Evolutionary conservation across 2,888 invertebrate species (phyloP), one percentile per base, ranked within the genome.

Genomic region (Cacoxenus indagator): DNA sequence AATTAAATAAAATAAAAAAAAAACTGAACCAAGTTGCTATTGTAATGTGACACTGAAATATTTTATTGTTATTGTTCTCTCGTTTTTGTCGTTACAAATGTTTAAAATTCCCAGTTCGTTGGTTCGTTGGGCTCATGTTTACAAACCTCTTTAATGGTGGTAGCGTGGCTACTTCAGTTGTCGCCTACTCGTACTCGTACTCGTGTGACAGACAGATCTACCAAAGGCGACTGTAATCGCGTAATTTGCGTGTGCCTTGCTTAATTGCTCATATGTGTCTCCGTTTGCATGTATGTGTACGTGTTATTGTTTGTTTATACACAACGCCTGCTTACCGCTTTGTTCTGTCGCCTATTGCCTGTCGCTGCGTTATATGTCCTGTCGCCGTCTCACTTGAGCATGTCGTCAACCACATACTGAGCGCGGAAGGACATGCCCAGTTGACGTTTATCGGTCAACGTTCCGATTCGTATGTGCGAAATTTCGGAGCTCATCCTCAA

Each of bases 301-400:
- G n/a, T 19, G 8, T 59, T 17, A 5, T n/a, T 59, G 24, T 71
- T 73, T 82, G 82, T 81, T 81, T 81, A 82, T 68, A 81, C 65
- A 66, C 77, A 77, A 81, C 81, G 76, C 81, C 78, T 67, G 24
- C n/a, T n/a, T n/a, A n/a, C n/a, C n/a, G n/a, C n/a, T n/a, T n/a
- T n/a, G n/a, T n/a, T 67, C 67, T 67, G 74, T n/a, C 17, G 57
- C 29, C 19, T 55, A 27, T n/a, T 55, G 67, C 66, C 61, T 64
- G 79, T 68, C 69, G 65, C 59, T 65, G 70, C 67, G 51, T 64
- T 55, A 24, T 37, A 54, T 66, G 66, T 72, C 73, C 51, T 51
- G 27, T 14, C 67, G 70, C 59, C 61, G 68, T 66, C 69, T 65
- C 55, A 73, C 81, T 81, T 71, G 79, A 81, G 75, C 57, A 70